Base-by-base conservation (phyloP, 2,888 invertebrate species). In the Sycophila texana region DNA sequence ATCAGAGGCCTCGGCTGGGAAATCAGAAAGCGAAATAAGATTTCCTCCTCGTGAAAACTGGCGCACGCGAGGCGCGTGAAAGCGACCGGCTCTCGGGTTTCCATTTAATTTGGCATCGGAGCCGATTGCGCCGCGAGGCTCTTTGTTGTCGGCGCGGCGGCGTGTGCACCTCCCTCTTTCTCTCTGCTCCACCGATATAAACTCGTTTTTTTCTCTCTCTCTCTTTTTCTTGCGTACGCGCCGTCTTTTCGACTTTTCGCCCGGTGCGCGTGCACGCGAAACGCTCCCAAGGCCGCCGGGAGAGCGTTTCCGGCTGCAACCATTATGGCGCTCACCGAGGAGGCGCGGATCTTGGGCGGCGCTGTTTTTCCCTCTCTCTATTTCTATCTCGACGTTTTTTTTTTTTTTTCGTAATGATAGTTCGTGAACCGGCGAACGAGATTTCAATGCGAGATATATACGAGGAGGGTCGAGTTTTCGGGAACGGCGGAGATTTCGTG, bases 1-100 rank as follows among this genome's bases (percentile, higher is more conserved):
- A 58, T 53, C 65, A 47, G 39, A 5, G 39, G 39, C 7, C 58
- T 51, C 58, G 70, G 30, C 20, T 70, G 39, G 39, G 66, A 70
- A 75, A 75, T 79, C 74, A 75, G 75, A 75, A 79, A 75, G 75
- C 75, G 79, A 75, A 79, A 55, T 79, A 66, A 53, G 49, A 65
- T 79, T 74, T 79, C 70, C 79, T 74, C 55, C 79, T 74, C 55
- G 67, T 58, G 63, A 66, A 77, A 65, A 77, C 63, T 58, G 47
- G 49, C 58, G 30, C n/a, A 22, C 30, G 14, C 53, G 30, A 30
- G 22, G 51, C 16, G 57, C 39, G 77, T 77, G 72, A 72, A 73
- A 77, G 77, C 77, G 30, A 30, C 39, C 51, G 39, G 39, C 60
- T 22, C 61, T n/a, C n/a, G 53, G 57, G 16, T 60, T 55, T 66